phyloP scores from a whole-genome alignment of 2,888 invertebrate species.

The Torymus tubicola region DNA sequence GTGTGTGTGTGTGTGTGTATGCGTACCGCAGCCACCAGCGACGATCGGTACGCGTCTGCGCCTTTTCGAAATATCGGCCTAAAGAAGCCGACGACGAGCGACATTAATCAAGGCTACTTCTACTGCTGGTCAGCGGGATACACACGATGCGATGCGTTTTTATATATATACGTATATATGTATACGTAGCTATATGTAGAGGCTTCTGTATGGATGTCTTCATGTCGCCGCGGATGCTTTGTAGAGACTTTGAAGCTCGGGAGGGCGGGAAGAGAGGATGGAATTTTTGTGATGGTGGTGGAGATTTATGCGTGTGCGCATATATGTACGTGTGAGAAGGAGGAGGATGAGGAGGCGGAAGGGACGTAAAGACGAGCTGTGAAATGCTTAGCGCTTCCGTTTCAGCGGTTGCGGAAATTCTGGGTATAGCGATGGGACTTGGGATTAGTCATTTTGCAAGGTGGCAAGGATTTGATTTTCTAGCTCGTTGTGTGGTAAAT shows the following conservation, averaged over 20 bases:
- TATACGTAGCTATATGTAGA: not conserved
- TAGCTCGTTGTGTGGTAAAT: too few relatives aligned
- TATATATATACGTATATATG: too few relatives aligned
- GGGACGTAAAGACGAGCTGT: conserved; percentile 9
- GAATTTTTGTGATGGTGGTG: conserved; percentile 5
- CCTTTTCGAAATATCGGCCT: conserved; percentile 24
- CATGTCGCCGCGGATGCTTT: not conserved
- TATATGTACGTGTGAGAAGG: too few relatives aligned
- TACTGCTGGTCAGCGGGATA: too few relatives aligned
- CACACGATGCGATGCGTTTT: too few relatives aligned
- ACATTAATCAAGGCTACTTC: too few relatives aligned
- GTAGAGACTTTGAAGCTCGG: not conserved
- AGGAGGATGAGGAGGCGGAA: conserved; percentile 3
- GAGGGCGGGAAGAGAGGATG: conserved; percentile 10
- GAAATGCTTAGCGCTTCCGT: conserved; percentile 1
- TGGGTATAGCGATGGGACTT: not conserved
- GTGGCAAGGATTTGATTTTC: too few relatives aligned
- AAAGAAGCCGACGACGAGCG: too few relatives aligned
- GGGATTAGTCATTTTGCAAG: conserved; percentile 3
- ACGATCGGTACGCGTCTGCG: not conserved
- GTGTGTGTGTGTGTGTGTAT: conserved; percentile 37
- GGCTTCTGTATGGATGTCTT: conserved; percentile 8
- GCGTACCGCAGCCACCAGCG: conserved; percentile 53
- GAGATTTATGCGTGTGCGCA: conserved; percentile 16
- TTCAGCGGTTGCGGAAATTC: not conserved